phyloP scores from a whole-genome alignment of 2,888 invertebrate genomes.

The Abrostola triplasia region DNA sequence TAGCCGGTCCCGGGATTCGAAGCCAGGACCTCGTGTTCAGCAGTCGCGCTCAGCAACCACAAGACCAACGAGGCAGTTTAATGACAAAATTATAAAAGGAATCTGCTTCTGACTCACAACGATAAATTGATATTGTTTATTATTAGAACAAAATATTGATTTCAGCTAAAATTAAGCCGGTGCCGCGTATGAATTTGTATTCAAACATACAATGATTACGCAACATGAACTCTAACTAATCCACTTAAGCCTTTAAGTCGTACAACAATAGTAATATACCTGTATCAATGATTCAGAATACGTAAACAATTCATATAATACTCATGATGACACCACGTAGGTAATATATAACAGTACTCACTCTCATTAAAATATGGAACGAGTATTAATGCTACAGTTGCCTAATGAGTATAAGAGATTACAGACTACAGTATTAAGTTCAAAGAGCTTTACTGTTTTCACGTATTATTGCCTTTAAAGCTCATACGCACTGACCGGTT shows the following conservation, averaged over 20 bases:
- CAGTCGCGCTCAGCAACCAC: too few species aligned
- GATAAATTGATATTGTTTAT: constrained; percentile 6
- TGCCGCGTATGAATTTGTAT: constrained; percentile 22
- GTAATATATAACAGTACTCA: not conserved
- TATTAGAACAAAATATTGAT: constrained; percentile 1
- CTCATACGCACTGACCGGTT: too few species aligned
- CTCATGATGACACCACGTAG: not conserved
- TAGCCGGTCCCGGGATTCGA: too few species aligned
- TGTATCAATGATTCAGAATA: not conserved
- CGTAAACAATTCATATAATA: not conserved
- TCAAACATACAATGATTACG: constrained; percentile 29
- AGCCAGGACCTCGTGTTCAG: too few species aligned
- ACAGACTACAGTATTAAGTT: too few species aligned
- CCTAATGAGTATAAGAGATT: not conserved
- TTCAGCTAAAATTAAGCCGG: constrained; percentile 21
- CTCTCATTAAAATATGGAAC: not conserved
- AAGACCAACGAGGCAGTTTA: too few species aligned
- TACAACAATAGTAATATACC: constrained; percentile 7
- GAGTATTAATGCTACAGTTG: not conserved
- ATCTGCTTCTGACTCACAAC: constrained; percentile 1
- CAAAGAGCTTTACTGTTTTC: too few species aligned
- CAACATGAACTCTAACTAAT: constrained; percentile 9
- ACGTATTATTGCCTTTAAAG: too few species aligned
- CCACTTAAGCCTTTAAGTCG: constrained; percentile 7
- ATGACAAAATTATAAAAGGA: too few species aligned